Evolutionary conservation across 2,888 invertebrate species (phyloP), one percentile per base, ranked within the genome.

Genomic region (Ellobium chinense): DNA sequence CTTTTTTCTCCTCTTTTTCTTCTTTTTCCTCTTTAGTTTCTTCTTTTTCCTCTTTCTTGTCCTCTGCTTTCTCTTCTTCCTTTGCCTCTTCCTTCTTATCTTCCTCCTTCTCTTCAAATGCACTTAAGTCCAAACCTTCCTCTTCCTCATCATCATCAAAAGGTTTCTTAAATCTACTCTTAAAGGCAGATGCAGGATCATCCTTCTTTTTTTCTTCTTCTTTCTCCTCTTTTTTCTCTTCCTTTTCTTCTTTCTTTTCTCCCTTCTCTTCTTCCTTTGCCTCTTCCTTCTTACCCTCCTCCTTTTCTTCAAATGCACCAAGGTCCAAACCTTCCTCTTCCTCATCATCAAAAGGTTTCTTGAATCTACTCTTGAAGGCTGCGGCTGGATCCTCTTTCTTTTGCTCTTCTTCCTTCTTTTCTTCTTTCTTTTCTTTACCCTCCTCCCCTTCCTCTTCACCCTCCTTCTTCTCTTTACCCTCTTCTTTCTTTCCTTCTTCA

Each of bases 381-480:
- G 81, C 65, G 2, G 81, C 78, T 31, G 78, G 56, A n/a, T 82
- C 82, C 12, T 82, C 77, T 70, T 82, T 72, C 54, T 76, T 70
- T 65, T 82, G 65, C 60, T 76, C 63, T 37, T 73, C 66, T 14
- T 37, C 58, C 63, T 66, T 21, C 9, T 37, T 73, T 37, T 73
- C 39, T n/a, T 65, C 58, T 27, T 77, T 29, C 14, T 34, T 77
- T 27, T 70, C 63, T 72, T n/a, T n/a, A 12, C 54, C 24, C 37
- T 62, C 36, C 36, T 73, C 66, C 9, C 37, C 58, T 66, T 66
- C 9, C 18, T 37, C 60, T 37, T 73, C 39, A 12, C 29, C 37
- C 27, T 66, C 18, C n/a, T 56, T 77, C 34, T 72, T 56, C 66
- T 79, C 79, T 36, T 54, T 27, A 21, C 5, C 54, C 27, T 62